Conservation (phyloP, 2,797 vertebrate genomes). For the Galaxias olidus region DNA sequence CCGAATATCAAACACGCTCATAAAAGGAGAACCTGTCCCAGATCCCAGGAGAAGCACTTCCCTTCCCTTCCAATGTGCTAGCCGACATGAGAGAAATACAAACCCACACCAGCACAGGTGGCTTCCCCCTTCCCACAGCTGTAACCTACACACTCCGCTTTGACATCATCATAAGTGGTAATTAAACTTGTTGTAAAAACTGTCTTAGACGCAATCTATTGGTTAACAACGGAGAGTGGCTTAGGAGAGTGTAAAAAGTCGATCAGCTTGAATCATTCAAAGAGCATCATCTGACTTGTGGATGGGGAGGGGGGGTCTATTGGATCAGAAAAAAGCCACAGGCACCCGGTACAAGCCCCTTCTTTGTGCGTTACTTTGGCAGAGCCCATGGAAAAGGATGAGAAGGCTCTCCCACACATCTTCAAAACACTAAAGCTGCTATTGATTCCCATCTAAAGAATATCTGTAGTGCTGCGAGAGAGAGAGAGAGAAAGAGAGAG, state of each 20-base stretch:
- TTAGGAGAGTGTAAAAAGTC: background rate
- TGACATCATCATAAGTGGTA: conserved; percentile 46
- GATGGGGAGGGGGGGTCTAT: conserved; percentile 18
- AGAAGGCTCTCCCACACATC: conserved; percentile 10
- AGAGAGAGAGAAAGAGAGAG: no score
- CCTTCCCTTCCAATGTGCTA: conserved; percentile 51
- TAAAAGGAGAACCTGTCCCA: conserved; percentile 82
- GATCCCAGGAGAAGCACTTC: conserved; percentile 64
- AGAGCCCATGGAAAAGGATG: conserved; percentile 24
- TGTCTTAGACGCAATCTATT: conserved; percentile 32
- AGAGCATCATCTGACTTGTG: conserved; percentile 42
- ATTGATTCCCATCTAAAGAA: conserved; percentile 1
- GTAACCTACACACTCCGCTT: conserved; percentile 36
- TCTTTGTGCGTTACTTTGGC: conserved; percentile 54
- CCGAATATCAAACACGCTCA: conserved; percentile 81
- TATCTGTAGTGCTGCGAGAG: background rate
- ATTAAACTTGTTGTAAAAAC: conserved; percentile 58
- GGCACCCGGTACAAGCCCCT: conserved; percentile 52
- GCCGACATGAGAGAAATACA: conserved; percentile 54
- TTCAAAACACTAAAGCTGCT: conserved; percentile 9
- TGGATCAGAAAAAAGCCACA: conserved; percentile 35
- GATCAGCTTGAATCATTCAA: conserved; percentile 48
- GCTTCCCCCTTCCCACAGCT: conserved; percentile 21
- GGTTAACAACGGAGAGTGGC: background rate
- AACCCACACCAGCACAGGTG: conserved; percentile 44